A percentile compares a stretch with the other conserved stretches of the same genome.
Conservation (phyloP, 2,113 vertebrate species). For the Setophaga coronata region DNA sequence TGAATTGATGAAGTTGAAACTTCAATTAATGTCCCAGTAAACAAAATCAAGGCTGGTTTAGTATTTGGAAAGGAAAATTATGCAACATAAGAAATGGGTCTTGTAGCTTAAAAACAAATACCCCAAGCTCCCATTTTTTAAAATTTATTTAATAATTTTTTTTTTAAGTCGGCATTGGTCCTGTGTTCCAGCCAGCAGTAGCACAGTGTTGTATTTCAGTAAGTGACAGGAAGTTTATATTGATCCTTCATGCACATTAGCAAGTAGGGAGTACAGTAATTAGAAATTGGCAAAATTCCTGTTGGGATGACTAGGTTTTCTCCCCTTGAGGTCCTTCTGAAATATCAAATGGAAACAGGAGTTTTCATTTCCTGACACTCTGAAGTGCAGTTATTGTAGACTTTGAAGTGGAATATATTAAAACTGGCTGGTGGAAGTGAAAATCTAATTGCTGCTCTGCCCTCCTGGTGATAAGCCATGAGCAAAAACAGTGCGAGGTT, state of each 20-base stretch:
- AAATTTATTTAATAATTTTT: background rate
- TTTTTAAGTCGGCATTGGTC: background rate
- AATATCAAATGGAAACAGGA: constrained; percentile 15
- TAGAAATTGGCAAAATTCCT: constrained; percentile 5
- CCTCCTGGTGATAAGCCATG: background rate
- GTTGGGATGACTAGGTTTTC: background rate
- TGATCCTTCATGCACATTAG: background rate
- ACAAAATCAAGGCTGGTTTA: background rate
- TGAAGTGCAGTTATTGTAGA: background rate
- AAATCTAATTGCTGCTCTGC: constrained; percentile 11
- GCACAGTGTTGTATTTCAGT: background rate
- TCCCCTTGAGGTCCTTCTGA: constrained; percentile 25
- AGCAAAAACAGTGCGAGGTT: rapidly evolving
- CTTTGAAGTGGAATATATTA: constrained; percentile 38
- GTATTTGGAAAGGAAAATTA: background rate
- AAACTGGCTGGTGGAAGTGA: constrained; percentile 14
- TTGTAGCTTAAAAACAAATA: background rate
- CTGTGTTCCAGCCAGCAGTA: background rate
- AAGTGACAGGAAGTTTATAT: constrained; percentile 2
- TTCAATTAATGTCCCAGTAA: background rate
- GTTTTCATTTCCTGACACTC: constrained; percentile 47
- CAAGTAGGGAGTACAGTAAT: background rate
- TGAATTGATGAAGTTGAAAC: background rate
- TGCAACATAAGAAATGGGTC: background rate
- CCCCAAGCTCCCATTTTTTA: rapidly evolving